These are phyloP conservation scores for Siderastrea siderea DNA, from an alignment of 92 coral and sea anemone species.

Conservation along the genomic window DNA sequence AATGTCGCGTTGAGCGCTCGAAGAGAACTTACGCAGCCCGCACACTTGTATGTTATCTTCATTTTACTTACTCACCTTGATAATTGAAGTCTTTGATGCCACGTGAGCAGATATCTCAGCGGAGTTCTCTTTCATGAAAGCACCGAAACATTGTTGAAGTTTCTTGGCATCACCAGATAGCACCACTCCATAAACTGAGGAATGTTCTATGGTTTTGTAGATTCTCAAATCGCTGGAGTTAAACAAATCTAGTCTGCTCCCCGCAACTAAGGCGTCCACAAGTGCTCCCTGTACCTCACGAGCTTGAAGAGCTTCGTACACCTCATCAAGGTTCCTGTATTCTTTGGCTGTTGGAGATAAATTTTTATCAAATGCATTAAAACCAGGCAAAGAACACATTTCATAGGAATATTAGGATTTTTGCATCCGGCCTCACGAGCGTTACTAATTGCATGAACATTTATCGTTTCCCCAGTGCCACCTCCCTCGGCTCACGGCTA, in stretches of 20 bases:
- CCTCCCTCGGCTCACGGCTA: no score
- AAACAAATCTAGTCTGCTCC: slow-evolving; percentile 78
- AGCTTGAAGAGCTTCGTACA: slow-evolving; percentile 67
- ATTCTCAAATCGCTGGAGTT: slow-evolving; percentile 67
- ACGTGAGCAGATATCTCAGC: slow-evolving; percentile 27
- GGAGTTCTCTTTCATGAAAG: slow-evolving; percentile 65
- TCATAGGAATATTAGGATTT: no score
- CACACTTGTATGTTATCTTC: no score
- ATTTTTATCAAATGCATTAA: no score
- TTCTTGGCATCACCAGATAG: slow-evolving; percentile 84
- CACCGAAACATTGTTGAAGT: slow-evolving; percentile 71
- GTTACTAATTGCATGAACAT: no score
- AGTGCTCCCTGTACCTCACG: slow-evolving; percentile 77
- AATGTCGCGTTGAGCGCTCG: no score
- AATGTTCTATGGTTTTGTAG: slow-evolving; percentile 57
- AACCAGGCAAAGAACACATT: no score
- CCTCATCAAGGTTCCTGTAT: slow-evolving; percentile 79
- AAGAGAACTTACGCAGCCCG: no score
- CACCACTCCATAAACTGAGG: slow-evolving; percentile 83
- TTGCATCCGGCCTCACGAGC: no score
- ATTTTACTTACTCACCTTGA: neutral
- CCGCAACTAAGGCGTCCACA: slow-evolving; percentile 76
- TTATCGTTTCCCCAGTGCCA: no score
- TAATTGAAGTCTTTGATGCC: slow-evolving; percentile 10
- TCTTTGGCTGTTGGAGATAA: slow-evolving; percentile 18